Evolutionary conservation across 2,888 invertebrate genomes (phyloP).

Genomic region (Melanotus villosus): DNA sequence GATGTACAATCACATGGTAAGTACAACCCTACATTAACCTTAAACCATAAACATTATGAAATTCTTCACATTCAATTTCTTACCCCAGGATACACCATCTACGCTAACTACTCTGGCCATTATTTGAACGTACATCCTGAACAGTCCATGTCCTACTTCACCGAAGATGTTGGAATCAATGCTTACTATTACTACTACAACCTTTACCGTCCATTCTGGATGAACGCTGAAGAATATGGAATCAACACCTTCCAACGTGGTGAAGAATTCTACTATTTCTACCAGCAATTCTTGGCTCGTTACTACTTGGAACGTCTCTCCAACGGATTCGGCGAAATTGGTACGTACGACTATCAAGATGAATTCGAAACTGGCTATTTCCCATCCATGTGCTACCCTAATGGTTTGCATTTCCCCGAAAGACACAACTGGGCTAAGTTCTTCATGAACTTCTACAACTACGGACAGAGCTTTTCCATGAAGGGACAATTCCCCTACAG

Average conservation of each 20-base stretch:
- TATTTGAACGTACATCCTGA: constrained; percentile 73
- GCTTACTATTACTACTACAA: constrained; percentile 76
- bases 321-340: constrained; percentile 78
- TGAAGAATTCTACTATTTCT: constrained; percentile 75
- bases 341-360: constrained; percentile 71
- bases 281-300: constrained; percentile 79
- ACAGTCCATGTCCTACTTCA: constrained; percentile 76
- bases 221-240: constrained; percentile 72
- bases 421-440: constrained; percentile 74
- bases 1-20: neutral
- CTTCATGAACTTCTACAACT: constrained; percentile 66
- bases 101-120: constrained; percentile 75
- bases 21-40: too few species aligned
- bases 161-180: constrained; percentile 80
- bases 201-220: constrained; percentile 77
- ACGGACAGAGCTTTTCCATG: constrained; percentile 56
- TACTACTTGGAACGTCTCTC: constrained; percentile 84
- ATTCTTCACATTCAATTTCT: too few species aligned
- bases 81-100: constrained; percentile 74
- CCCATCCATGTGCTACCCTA: constrained; percentile 76
- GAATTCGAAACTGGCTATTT: constrained; percentile 74
- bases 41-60: too few species aligned
- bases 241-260: constrained; percentile 74
- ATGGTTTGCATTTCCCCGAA: constrained; percentile 76
- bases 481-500: constrained; percentile 71